Base-by-base conservation (phyloP, 2,888 invertebrate species). In the Meteorus cinctellus region DNA sequence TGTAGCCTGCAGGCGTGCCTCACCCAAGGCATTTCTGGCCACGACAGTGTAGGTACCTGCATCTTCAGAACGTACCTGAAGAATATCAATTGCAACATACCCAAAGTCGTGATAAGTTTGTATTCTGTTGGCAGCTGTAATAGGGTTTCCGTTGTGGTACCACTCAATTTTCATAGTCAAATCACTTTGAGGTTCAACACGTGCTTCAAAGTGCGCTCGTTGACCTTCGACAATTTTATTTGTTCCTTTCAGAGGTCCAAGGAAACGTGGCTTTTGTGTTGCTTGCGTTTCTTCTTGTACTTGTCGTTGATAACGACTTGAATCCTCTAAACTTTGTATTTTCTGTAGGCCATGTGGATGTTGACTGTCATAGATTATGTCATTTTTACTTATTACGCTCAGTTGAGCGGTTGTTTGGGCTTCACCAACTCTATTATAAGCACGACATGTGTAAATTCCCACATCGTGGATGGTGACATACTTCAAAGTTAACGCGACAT, bases 51-150 rank as follows among this genome's bases (percentile, higher is more conserved):
- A 99, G 51, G 95, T 94, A 71, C 98, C 98, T 79, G 96, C 94
- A 90, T 99, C 98, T 87, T 98, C 97, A 59, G 96, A 94, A 79
- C 97, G 94, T 24, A 98, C 97, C 89, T 95, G 96, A 77, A 97
- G 92, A 83, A 99, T 97, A 86, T 99, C 98, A 81, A 99, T 92
- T 48, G 98, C 97, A 27, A 98, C 98, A 87, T 98, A 98, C 77
- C 98, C 98, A 90, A 99, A 98, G 90, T 99, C 98, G 85, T 98
- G 95, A 88, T 96, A 96, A 10, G 96, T 97, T 90, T 97, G 97
- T 86, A 97, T 98, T 82, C 98, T 94, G 86, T 95, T 96, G 51
- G 97, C 97, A 77, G 94, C 94, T 86, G 95, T 95, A 77, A 99
- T 94, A 78, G 96, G 94, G 87, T 96, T 94, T 72, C 97, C 98